These are phyloP conservation scores for Drosophila orosa DNA, from an alignment of 1,140 invertebrate genomes.

Conservation along the genomic window DNA sequence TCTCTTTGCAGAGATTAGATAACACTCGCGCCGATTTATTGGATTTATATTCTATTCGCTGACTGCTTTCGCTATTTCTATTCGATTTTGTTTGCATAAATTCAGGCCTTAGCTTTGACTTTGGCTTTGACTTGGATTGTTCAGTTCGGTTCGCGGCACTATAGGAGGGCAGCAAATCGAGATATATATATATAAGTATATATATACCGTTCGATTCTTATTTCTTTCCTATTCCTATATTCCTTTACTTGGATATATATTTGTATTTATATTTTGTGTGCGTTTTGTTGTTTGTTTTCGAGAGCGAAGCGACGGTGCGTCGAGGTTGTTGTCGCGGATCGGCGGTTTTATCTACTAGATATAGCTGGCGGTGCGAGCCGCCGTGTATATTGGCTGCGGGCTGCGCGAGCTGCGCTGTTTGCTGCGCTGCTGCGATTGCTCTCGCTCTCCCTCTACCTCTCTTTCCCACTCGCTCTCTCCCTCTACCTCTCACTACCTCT, in stretches of 20 bases:
- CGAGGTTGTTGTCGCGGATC: constrained; percentile 69
- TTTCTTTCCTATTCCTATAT: constrained; percentile 2
- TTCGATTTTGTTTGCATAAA: constrained; percentile 33
- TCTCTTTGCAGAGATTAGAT: constrained; percentile 72
- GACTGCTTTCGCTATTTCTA: constrained; percentile 25
- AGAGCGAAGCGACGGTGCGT: constrained; percentile 12
- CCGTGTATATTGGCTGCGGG: constrained; percentile 61
- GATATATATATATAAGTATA: too few species aligned
- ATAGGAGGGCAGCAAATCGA: neutral
- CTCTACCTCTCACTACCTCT: neutral
- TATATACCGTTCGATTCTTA: constrained; percentile 3
- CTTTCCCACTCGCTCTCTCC: neutral
- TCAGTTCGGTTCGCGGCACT: constrained; percentile 10
- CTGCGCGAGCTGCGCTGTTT: constrained; percentile 3
- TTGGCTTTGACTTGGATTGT: neutral
- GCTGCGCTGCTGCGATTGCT: constrained; percentile 45
- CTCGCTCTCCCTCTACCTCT: neutral
- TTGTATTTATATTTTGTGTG: constrained; percentile 8
- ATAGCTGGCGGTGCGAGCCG: constrained; percentile 66
- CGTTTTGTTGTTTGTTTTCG: constrained; percentile 11
- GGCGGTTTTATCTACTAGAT: constrained; percentile 80
- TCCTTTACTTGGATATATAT: constrained; percentile 1
- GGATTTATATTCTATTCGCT: constrained; percentile 46
- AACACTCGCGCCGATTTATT: constrained; percentile 67
- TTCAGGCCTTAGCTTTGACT: neutral